Evolutionary conservation across 2,888 invertebrate genomes (phyloP).

Genomic region (Nephrotoma guestfalica): DNA sequence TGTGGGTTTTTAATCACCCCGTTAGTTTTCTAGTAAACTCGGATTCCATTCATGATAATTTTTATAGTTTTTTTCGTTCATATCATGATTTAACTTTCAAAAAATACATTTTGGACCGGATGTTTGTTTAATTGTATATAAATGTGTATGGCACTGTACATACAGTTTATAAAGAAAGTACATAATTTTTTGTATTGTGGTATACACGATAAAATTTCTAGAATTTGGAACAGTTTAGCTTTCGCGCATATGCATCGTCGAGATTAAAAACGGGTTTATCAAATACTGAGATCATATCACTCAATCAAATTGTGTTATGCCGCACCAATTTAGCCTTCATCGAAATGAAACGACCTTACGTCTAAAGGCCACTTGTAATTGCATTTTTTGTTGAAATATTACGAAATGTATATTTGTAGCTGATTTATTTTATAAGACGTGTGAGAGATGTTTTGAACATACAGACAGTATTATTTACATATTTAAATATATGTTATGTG

Average conservation of each 20-base stretch:
- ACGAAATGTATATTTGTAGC: not conserved
- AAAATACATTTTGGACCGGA: not conserved
- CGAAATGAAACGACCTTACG: not conserved
- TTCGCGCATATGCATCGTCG: not conserved
- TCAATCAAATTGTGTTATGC: not conserved
- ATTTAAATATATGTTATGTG: not conserved
- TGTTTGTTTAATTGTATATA: not conserved
- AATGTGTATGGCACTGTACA: not conserved
- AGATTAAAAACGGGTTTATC: not conserved
- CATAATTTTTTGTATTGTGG: not conserved
- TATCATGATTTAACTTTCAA: not conserved
- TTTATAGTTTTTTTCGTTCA: not conserved
- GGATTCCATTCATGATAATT: not conserved
- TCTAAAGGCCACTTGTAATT: not conserved
- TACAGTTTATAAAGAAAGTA: not conserved
- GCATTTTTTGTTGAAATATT: not conserved
- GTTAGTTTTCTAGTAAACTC: not conserved
- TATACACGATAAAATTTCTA: not conserved
- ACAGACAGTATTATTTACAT: not conserved
- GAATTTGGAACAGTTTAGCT: not conserved
- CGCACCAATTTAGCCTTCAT: not conserved
- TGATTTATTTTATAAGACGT: not conserved
- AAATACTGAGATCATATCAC: not conserved
- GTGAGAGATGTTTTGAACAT: not conserved
- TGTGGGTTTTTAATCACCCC: not conserved